Evolutionary conservation across 2,888 invertebrate genomes (phyloP).

Genomic region (Stegana nigrithorax): DNA sequence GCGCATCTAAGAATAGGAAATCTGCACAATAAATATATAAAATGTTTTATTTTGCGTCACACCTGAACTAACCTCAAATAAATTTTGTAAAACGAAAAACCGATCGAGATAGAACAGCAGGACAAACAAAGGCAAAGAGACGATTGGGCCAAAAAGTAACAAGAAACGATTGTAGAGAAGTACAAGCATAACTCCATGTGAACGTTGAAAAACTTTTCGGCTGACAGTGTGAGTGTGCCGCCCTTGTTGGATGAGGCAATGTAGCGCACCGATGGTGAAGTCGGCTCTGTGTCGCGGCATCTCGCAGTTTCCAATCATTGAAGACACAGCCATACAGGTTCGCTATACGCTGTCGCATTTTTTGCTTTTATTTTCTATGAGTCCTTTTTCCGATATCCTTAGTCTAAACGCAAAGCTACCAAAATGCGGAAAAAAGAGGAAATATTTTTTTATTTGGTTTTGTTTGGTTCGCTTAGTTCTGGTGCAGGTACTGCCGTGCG

Average conservation of each 20-base stretch:
- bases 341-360: too few relatives aligned
- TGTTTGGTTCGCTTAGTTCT: conserved; percentile 29
- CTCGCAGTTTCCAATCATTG: conserved; percentile 63
- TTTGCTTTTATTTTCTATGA: conserved; percentile 52
- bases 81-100: conserved; percentile 45
- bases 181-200: conserved; percentile 30
- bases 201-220: conserved; percentile 39
- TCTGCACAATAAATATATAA: conserved; percentile 61
- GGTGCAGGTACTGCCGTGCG: conserved; percentile 15
- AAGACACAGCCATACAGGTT: too few relatives aligned
- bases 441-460: not conserved
- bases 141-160: not conserved
- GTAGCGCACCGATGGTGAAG: not conserved
- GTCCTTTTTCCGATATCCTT: too few relatives aligned
- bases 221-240: conserved; percentile 15
- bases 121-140: conserved; percentile 4
- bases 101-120: too few relatives aligned
- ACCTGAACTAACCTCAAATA: conserved; percentile 62
- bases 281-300: not conserved
- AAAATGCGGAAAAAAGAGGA: too few relatives aligned
- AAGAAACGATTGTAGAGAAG: not conserved
- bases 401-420: too few relatives aligned
- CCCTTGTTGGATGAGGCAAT: conserved; percentile 16
- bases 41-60: conserved; percentile 56
- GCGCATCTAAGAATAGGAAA: conserved; percentile 54